Percentiles rank a stretch among this genome's conserved stretches.
Conservation (phyloP, 2,888 invertebrate genomes). For the Quadroppia sp. region DNA sequence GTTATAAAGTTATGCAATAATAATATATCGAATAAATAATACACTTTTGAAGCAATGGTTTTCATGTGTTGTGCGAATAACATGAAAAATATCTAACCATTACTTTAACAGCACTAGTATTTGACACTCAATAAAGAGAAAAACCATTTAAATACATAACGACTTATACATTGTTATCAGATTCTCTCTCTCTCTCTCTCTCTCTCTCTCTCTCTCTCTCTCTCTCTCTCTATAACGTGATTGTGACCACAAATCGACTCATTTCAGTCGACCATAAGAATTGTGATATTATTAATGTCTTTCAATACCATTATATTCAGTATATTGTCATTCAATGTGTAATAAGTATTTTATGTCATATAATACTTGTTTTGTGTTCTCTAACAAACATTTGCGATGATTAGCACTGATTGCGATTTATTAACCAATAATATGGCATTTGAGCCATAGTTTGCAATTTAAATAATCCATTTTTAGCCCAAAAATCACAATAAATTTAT, state of each 20-base stretch:
- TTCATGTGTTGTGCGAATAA: background rate
- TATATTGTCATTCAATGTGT: background rate
- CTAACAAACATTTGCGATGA: background rate
- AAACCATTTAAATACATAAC: slow-evolving; percentile 22
- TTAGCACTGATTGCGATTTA: background rate
- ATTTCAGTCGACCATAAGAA: slow-evolving; percentile 16
- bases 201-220: background rate
- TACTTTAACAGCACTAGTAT: background rate
- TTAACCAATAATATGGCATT: no score
- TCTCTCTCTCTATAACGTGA: slow-evolving; percentile 11
- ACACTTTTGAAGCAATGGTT: background rate
- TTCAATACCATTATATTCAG: background rate
- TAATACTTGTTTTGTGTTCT: slow-evolving; percentile 11
- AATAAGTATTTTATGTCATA: slow-evolving; percentile 17
- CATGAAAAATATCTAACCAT: background rate
- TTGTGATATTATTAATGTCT: background rate
- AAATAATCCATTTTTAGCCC: background rate
- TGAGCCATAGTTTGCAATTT: background rate
- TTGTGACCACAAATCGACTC: slow-evolving; percentile 27
- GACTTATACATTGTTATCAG: slow-evolving; percentile 18
- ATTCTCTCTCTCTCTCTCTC: background rate
- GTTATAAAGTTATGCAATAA: background rate
- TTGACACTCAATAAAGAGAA: background rate
- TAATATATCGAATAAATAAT: background rate
- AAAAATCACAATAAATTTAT: slow-evolving; percentile 8